Base-by-base conservation (phyloP, 1,140 invertebrate species). In the Zaprionus camerounensis region DNA sequence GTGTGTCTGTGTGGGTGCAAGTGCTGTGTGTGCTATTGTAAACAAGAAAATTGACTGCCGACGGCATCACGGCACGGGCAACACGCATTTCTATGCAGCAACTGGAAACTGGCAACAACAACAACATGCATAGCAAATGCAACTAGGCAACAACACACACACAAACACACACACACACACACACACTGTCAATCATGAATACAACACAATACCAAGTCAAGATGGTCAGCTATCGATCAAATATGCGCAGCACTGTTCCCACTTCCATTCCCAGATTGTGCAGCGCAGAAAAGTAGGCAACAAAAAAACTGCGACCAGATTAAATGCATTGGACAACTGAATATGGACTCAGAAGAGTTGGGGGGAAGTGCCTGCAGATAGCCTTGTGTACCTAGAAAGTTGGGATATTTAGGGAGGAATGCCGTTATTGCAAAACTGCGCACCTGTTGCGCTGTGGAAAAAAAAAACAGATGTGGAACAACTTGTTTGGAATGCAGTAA, bases 21-120 rank as follows among this genome's bases (percentile, higher is more conserved):
- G 59, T 69, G 46, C 46, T 46, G 51, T 63, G 57, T 36, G 46
- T 66, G 22, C 49, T 55, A 75, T 61, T 75, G 80, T 82, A 86
- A 87, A 87, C 83, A 87, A 80, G 73, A 82, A 87, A 87, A 87
- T 87, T 87, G 83, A 86, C 70, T 82, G 83, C 83, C 83, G 61
- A 46, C 57, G 80, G 82, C 77, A 24, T 26, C 31, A 31, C 36
- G 58, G 61, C 56, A 13, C 3, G 65, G 41, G 66, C 49, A 71
- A 65, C 66, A 53, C 61, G 78, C 71, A 76, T 63, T 75, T 69
- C 71, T 71, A 67, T 61, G 56, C 49, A 71, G 49, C 46, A 67
- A 44, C 17, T 17, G 31, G 31, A 34, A 49, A 34, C 44, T 15
- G n/a, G 17, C 5, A 34, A 51, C 17, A 36, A 24, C 56, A 51